A percentile compares a stretch with the other conserved stretches of the same genome.
These are phyloP conservation scores for Platichthys stellatus DNA, from an alignment of 2,113 vertebrate species.

Conservation along the genomic window DNA sequence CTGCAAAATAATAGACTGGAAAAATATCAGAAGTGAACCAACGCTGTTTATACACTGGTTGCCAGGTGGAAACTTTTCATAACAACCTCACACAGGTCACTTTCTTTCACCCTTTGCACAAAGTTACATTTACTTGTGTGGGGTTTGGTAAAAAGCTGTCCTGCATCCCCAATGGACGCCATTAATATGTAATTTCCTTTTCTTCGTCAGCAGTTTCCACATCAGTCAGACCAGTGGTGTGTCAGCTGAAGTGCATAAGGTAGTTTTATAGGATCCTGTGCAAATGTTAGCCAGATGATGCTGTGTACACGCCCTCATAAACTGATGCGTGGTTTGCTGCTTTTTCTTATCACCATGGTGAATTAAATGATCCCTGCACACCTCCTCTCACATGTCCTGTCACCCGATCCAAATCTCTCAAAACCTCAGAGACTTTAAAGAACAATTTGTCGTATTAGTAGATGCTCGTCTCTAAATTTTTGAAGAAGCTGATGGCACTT, in stretches of 20 bases:
- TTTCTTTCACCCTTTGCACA: too few relatives aligned
- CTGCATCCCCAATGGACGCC: background rate
- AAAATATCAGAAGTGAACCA: background rate
- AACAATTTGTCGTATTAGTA: background rate
- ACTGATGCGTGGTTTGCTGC: background rate
- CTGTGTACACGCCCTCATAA: background rate
- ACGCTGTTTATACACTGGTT: background rate
- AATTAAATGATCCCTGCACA: background rate
- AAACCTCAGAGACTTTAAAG: background rate
- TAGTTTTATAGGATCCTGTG: background rate
- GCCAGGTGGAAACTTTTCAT: conserved; percentile 6
- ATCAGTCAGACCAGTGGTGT: background rate
- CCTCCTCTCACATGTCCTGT: background rate
- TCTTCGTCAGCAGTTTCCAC: background rate
- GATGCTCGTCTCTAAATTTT: background rate
- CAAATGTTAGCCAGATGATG: conserved; percentile 5
- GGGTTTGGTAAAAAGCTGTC: too few relatives aligned
- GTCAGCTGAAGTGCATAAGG: background rate
- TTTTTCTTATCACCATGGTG: background rate
- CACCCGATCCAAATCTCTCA: conserved; percentile 3
- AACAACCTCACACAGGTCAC: conserved; percentile 12
- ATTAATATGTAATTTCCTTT: background rate
- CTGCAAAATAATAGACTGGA: conserved; percentile 31
- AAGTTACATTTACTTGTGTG: background rate
- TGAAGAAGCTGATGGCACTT: background rate